Conservation (phyloP, 1,140 invertebrate genomes). For the Drosophila busckii region DNA sequence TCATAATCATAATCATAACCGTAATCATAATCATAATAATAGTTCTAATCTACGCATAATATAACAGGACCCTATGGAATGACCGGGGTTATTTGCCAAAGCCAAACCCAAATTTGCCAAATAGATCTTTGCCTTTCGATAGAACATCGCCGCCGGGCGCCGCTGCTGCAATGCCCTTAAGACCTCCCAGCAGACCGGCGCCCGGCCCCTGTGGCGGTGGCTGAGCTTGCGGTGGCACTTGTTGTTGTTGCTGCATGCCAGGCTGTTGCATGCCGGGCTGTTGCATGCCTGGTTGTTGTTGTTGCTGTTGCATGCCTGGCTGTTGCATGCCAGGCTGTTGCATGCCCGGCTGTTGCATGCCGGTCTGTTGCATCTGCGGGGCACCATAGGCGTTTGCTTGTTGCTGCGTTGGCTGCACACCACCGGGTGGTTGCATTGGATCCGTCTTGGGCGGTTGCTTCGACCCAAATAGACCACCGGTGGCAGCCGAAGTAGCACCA, state of each 20-base stretch:
- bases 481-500: slow-evolving; percentile 79
- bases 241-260: slow-evolving; percentile 58
- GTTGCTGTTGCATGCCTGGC: slow-evolving; percentile 63
- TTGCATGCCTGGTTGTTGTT: slow-evolving; percentile 66
- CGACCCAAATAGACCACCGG: slow-evolving; percentile 79
- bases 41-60: slow-evolving; percentile 74
- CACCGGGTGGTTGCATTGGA: slow-evolving; percentile 77
- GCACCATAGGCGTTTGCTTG: slow-evolving; percentile 77
- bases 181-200: slow-evolving; percentile 69
- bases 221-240: slow-evolving; percentile 78
- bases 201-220: slow-evolving; percentile 74
- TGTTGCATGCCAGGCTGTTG: slow-evolving; percentile 60
- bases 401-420: slow-evolving; percentile 79
- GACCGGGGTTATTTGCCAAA: slow-evolving; percentile 84
- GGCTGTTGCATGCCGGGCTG: slow-evolving; percentile 47
- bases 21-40: slow-evolving; percentile 67
- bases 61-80: slow-evolving; percentile 78
- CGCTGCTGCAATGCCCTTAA: slow-evolving; percentile 83
- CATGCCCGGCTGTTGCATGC: slow-evolving; percentile 58
- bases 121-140: slow-evolving; percentile 94
- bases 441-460: slow-evolving; percentile 78
- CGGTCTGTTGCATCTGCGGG: slow-evolving; percentile 66
- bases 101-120: slow-evolving; percentile 93
- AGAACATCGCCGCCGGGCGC: slow-evolving; percentile 90
- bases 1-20: slow-evolving; percentile 69